Conservation (phyloP, 2,113 vertebrate species). For the chimpanzee (Pan troglodytes) region DNA sequence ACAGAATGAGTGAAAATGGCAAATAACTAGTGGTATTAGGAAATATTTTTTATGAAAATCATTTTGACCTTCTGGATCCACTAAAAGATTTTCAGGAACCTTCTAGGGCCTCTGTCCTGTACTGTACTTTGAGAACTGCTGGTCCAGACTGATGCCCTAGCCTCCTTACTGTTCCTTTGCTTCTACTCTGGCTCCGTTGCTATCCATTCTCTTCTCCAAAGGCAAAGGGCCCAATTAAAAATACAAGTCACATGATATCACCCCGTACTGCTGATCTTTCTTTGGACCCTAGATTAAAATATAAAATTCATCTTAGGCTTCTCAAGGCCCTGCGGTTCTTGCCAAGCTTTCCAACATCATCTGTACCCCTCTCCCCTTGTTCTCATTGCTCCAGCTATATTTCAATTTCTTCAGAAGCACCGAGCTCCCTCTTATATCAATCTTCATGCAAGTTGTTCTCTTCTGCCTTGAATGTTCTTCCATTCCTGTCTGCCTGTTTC, state of each 20-base stretch:
- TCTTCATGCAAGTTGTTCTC: neutral
- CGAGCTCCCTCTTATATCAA: neutral
- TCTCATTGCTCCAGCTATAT: neutral
- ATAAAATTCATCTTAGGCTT: neutral
- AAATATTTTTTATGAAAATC: constrained; percentile 4
- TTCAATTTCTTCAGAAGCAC: neutral
- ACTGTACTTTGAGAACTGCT: neutral
- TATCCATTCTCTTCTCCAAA: neutral
- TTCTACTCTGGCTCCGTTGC: neutral
- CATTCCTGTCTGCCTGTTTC: neutral
- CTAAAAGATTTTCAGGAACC: neutral
- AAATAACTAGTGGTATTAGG: neutral
- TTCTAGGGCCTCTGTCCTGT: neutral
- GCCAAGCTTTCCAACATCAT: neutral
- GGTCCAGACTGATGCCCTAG: neutral
- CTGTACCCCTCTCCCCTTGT: too few relatives aligned
- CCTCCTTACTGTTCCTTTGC: neutral
- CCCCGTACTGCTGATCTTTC: neutral
- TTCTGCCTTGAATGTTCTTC: neutral
- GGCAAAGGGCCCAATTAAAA: neutral
- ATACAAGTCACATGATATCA: neutral
- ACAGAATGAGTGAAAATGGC: neutral
- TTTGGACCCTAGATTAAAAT: constrained; percentile 9
- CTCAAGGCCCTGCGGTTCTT: neutral
- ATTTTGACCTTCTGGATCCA: neutral